Evolutionary conservation across 2,113 vertebrate species (phyloP).

Genomic region (Rhinichthys klamathensis): DNA sequence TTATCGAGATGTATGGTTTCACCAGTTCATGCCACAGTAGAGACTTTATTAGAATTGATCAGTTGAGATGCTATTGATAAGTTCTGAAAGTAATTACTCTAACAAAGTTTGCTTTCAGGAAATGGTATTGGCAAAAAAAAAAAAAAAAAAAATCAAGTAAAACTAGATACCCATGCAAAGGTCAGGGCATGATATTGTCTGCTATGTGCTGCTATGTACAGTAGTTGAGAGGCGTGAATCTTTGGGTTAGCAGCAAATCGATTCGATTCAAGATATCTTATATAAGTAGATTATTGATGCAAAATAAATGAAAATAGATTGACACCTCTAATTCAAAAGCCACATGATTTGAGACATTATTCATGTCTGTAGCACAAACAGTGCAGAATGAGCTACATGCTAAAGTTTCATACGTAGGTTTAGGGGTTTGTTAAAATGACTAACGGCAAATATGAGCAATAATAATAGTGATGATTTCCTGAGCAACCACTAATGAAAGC

Average conservation of each 20-base stretch:
- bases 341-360: not conserved
- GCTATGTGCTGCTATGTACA: not conserved
- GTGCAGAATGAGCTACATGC: not conserved
- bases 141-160: not conserved
- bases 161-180: not conserved
- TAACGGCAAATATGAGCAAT: not conserved
- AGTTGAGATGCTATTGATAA: not conserved
- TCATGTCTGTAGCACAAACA: not conserved
- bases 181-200: not conserved
- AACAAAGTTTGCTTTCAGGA: not conserved
- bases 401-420: not conserved
- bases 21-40: not conserved
- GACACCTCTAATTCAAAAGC: not conserved
- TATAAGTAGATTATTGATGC: not conserved
- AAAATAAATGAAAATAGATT: too few species aligned
- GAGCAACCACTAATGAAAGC: not conserved
- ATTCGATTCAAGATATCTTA: not conserved
- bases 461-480: not conserved
- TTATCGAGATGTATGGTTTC: not conserved
- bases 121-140: not conserved
- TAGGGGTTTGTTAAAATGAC: slow-evolving; percentile 5
- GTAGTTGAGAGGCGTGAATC: not conserved
- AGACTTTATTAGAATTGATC: slow-evolving; percentile 1
- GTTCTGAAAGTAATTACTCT: not conserved
- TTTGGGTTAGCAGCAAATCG: not conserved